phyloP scores from a whole-genome alignment of 1,140 invertebrate species.

The Aphelinus certus region DNA sequence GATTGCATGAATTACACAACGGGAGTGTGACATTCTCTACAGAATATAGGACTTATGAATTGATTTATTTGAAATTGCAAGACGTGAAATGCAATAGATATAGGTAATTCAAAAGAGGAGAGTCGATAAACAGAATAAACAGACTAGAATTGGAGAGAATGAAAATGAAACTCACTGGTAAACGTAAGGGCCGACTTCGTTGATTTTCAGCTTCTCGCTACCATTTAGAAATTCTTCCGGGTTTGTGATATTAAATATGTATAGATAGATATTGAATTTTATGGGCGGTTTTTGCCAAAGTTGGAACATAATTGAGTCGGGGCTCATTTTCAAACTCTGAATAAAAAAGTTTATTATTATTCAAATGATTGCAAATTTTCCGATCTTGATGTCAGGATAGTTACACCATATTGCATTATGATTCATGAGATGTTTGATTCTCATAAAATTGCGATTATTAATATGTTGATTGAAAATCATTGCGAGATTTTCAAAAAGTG shows the following conservation, averaged over 20 bases:
- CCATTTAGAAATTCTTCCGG: conserved; percentile 74
- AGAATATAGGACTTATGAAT: no score
- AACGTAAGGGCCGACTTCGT: conserved; percentile 86
- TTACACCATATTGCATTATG: no score
- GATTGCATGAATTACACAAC: no score
- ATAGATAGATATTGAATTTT: conserved; percentile 76
- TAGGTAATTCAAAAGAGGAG: no score
- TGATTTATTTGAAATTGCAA: no score
- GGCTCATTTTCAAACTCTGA: conserved; percentile 68
- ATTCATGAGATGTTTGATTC: background rate
- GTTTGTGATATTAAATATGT: conserved; percentile 90
- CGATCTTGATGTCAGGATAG: background rate
- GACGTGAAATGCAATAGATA: no score
- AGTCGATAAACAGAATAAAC: no score
- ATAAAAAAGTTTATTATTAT: conserved; percentile 34
- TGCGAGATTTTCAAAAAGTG: background rate
- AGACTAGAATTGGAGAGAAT: no score
- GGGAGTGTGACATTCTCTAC: no score
- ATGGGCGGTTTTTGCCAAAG: conserved; percentile 78
- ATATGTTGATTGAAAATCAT: background rate
- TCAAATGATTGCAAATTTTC: background rate
- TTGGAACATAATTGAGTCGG: conserved; percentile 69
- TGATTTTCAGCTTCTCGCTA: conserved; percentile 72
- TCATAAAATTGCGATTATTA: no score
- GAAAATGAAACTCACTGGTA: conserved; percentile 74